phyloP scores from a whole-genome alignment of 2,113 vertebrate genomes.

The Elephantulus edwardii region DNA sequence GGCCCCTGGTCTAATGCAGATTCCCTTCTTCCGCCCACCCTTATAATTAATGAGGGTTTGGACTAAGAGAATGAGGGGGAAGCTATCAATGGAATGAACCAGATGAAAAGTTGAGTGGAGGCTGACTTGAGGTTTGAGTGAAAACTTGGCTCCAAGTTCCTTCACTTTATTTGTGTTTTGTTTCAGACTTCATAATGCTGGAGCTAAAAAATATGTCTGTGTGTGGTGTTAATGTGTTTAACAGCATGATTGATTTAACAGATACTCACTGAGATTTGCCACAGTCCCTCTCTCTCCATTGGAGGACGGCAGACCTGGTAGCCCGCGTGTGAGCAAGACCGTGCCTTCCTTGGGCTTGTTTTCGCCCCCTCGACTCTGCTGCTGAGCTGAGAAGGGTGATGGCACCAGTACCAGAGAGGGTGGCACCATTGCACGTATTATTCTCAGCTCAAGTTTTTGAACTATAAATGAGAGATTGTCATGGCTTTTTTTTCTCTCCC shows the following conservation, averaged over 20 bases:
- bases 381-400: slow-evolving; percentile 66
- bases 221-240: slow-evolving; percentile 80
- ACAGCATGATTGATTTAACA: slow-evolving; percentile 82
- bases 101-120: slow-evolving; percentile 45
- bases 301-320: slow-evolving; percentile 63
- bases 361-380: slow-evolving; percentile 36
- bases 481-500: slow-evolving; percentile 65
- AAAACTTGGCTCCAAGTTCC: slow-evolving; percentile 66
- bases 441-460: slow-evolving; percentile 58
- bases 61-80: neutral
- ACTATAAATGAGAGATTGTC: slow-evolving; percentile 59
- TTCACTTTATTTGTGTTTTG: slow-evolving; percentile 72
- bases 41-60: slow-evolving; percentile 58
- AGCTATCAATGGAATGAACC: neutral
- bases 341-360: slow-evolving; percentile 64
- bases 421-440: neutral
- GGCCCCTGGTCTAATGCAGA: neutral
- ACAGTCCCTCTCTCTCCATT: neutral
- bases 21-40: neutral
- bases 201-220: slow-evolving; percentile 36
- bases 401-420: neutral
- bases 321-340: slow-evolving; percentile 10
- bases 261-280: slow-evolving; percentile 32
- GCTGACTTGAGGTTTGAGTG: slow-evolving; percentile 54
- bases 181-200: slow-evolving; percentile 62